Evolutionary conservation across 2,888 invertebrate species (phyloP), one percentile per base, ranked within the genome.

Genomic region (Drosophila paracracens): DNA sequence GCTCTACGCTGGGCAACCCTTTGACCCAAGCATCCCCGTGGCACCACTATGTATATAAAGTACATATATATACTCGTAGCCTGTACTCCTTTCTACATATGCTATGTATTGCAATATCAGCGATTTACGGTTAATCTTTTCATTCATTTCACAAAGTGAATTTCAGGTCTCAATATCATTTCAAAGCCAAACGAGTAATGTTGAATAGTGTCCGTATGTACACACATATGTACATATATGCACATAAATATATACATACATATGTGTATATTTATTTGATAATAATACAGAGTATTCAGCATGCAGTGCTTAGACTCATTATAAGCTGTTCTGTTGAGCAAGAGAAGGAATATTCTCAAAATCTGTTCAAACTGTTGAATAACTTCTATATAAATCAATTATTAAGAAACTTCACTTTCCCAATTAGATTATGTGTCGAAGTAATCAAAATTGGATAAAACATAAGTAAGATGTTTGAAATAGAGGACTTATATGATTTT

Each of bases 71-170:
- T 53, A 62, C 25, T 25, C 36, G 51, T 61, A 35, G 75, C 63
- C 59, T 54, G 54, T 66, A 66, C 52, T 59, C 50, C 56, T 74
- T 79, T 74, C 50, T 53, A 53, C 71, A 80, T 80, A 71, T 71
- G 78, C 18, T 46, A 40, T 29, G 36, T 67, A 60, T 48, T 62
- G 58, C 62, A 46, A 38, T 51, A 63, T 64, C 76, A 78, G 58
- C 81, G 76, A 65, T 80, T 80, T 78, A 58, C 76, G 64, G 54
- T 65, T 78, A 80, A 78, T 80, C 80, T 66, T 50, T 52, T 56
- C 54, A 64, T 67, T 75, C 61, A 59, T 38, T 62, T 67, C 64
- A 65, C 52, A 36, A 50, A 74, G 25, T 69, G 56, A 57, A 57
- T 61, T 60, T 53, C 58, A 25, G 38, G 50, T 52, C 16, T n/a